Conservation (phyloP, 2,888 invertebrate genomes). For the Craniophora ligustri region DNA sequence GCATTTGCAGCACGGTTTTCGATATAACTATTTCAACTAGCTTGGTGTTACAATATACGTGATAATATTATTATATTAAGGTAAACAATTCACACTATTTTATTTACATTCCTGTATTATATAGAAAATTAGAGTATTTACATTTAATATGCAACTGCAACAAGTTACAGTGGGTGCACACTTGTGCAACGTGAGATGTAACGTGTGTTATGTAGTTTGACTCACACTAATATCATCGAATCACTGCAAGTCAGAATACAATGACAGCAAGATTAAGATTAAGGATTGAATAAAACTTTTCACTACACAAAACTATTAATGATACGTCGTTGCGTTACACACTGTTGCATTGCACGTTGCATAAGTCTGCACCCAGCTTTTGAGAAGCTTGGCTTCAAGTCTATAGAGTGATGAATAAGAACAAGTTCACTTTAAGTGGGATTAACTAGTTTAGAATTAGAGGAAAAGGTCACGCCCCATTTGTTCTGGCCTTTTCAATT, state of each 20-base stretch:
- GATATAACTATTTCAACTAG: slow-evolving; percentile 39
- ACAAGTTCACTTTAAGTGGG: slow-evolving; percentile 37
- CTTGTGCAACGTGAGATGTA: slow-evolving; percentile 37
- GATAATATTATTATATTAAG: slow-evolving; percentile 37
- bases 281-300: slow-evolving; percentile 14
- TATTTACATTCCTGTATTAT: slow-evolving; percentile 44
- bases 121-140: slow-evolving; percentile 35
- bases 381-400: slow-evolving; percentile 43
- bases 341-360: slow-evolving; percentile 26
- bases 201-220: slow-evolving; percentile 7
- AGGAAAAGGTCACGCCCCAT: slow-evolving; percentile 26
- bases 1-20: slow-evolving; percentile 47
- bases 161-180: slow-evolving; percentile 20
- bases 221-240: slow-evolving; percentile 12
- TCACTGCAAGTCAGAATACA: background rate
- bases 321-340: slow-evolving; percentile 5
- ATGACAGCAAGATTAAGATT: slow-evolving; percentile 24
- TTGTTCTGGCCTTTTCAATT: slow-evolving; percentile 21
- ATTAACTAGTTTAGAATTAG: slow-evolving; percentile 36
- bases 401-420: slow-evolving; percentile 31
- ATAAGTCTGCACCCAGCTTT: slow-evolving; percentile 29
- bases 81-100: slow-evolving; percentile 48
- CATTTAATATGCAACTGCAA: slow-evolving; percentile 36
- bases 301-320: slow-evolving; percentile 6
- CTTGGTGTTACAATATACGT: slow-evolving; percentile 26